Percentiles rank a stretch among this genome's conserved stretches.
Conservation (phyloP, 2,113 vertebrate species). For the Dromiciops gliroides region DNA sequence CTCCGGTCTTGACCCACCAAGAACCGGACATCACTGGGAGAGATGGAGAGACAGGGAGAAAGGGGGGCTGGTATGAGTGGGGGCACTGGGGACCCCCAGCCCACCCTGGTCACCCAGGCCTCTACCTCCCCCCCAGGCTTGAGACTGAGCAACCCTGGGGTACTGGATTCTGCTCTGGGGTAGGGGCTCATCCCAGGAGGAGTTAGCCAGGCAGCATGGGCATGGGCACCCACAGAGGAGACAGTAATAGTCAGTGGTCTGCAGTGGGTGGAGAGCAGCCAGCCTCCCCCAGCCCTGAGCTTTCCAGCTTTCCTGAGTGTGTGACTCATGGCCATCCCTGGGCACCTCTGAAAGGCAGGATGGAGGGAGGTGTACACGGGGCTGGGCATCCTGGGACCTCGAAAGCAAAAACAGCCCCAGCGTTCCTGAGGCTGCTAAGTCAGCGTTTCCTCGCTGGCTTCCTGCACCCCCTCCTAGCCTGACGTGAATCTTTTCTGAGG, state of each 20-base stretch:
- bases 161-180: neutral
- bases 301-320: neutral
- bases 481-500: neutral
- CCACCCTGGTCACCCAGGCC: neutral
- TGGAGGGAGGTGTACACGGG: neutral
- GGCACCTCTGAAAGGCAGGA: neutral
- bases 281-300: too few relatives aligned
- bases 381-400: neutral
- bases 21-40: slow-evolving; percentile 84
- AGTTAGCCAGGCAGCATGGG: neutral
- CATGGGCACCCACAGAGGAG: neutral
- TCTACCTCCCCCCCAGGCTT: neutral
- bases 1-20: slow-evolving; percentile 86
- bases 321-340: neutral
- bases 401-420: neutral
- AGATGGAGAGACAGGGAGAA: slow-evolving; percentile 43
- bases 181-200: too few relatives aligned
- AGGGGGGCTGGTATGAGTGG: neutral
- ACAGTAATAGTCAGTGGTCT: neutral
- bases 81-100: neutral
- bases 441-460: neutral
- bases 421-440: neutral
- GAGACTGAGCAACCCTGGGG: neutral
- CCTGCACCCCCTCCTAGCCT: neutral
- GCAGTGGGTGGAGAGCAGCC: neutral